These are phyloP conservation scores for Xanthostigma xanthostigma DNA, from an alignment of 2,888 invertebrate species.

Conservation along the genomic window DNA sequence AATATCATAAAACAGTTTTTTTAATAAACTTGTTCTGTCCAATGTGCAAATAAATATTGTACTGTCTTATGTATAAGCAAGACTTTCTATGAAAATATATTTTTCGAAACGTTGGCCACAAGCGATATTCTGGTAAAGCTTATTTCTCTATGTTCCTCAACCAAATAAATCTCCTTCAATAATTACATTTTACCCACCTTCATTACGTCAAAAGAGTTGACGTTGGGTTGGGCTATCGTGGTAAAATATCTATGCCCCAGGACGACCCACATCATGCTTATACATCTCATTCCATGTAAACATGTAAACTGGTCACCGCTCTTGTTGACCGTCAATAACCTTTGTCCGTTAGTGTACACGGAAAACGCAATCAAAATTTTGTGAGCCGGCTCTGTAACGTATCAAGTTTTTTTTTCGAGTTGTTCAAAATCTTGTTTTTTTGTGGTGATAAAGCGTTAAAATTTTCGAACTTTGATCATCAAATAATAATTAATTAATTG, in stretches of 20 bases:
- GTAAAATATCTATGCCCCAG: constrained; percentile 27
- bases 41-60: too few species aligned
- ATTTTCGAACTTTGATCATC: too few species aligned
- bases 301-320: constrained; percentile 27
- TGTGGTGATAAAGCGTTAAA: too few species aligned
- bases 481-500: too few species aligned
- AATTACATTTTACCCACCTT: constrained; percentile 1
- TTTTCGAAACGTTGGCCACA: too few species aligned
- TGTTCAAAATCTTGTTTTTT: background rate
- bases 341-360: constrained; percentile 27
- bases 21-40: too few species aligned
- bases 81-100: too few species aligned
- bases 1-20: too few species aligned
- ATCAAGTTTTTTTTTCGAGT: background rate
- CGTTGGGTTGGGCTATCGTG: constrained; percentile 10
- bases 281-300: constrained; percentile 29
- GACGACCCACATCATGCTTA: constrained; percentile 34
- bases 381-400: constrained; percentile 12
- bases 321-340: constrained; percentile 25
- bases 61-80: too few species aligned
- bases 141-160: too few species aligned
- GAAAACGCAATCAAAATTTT: constrained; percentile 23
- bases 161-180: too few species aligned
- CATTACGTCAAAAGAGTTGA: constrained; percentile 10
- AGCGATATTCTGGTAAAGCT: too few species aligned